phyloP scores from a whole-genome alignment of 2,113 vertebrate genomes.

The Trogon melanurus region DNA sequence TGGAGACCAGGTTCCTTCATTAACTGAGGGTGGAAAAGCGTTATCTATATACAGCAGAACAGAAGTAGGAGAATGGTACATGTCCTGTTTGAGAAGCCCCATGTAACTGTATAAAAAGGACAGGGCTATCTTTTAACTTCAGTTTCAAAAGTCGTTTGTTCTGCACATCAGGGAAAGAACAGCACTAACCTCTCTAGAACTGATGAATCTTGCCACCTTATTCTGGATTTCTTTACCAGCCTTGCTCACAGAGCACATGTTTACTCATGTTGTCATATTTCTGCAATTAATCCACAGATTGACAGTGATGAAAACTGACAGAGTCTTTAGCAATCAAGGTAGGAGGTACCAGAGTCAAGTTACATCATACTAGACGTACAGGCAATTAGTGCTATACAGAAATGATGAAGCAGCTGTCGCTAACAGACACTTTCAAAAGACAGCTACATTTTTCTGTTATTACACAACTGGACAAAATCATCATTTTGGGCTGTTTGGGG shows the following conservation, averaged over 20 bases:
- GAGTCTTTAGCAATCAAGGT: neutral
- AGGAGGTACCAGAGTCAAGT: neutral
- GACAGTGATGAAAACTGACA: neutral
- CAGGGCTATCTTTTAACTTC: neutral
- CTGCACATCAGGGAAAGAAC: neutral
- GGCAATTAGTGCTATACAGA: neutral
- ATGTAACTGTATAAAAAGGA: neutral
- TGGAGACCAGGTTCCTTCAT: neutral
- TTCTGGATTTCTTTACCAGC: neutral
- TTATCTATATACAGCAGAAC: neutral
- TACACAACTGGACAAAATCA: neutral
- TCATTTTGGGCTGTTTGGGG: no score
- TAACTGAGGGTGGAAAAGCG: neutral
- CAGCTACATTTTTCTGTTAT: neutral
- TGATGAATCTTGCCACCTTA: neutral
- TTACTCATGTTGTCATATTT: neutral
- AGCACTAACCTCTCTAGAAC: neutral
- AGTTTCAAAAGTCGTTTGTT: neutral
- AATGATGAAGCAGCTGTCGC: neutral
- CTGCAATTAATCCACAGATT: neutral
- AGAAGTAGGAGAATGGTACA: neutral
- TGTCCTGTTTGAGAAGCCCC: neutral
- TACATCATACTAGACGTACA: fast-evolving
- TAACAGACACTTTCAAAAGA: neutral
- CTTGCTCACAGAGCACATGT: neutral